Evolutionary conservation across 2,113 vertebrate genomes (phyloP), one percentile per base, ranked within the genome.

Genomic region (Glaucomys volans): DNA sequence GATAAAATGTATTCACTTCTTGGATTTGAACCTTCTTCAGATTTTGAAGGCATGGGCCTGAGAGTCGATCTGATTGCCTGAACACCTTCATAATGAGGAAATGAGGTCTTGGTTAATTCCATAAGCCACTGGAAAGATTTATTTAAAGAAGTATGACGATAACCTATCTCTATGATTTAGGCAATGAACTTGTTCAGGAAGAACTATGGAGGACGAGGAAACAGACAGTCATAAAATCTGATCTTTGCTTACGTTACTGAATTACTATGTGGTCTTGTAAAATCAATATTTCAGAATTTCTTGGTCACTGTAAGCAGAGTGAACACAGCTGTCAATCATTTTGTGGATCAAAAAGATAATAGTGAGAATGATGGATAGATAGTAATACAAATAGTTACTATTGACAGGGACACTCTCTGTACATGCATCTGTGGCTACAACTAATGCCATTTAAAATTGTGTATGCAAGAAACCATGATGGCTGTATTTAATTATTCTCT

Each of bases 61-160:
- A 64, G 71, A 97, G 89, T 83, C 96, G 82, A 95, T 97, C 94
- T 98, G 96, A 98, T 98, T 97, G 88, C 90, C 74, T 92, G 97
- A 95, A 97, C 91, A 96, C 94, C 97, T 92, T 94, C 89, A 75
- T 96, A 97, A 97, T 87, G 83, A 97, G 83, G 72, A 97, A 91
- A 90, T 96, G 74, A 98, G 97, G 66, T 74, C 89, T 97, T 98
- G 84, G 92, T 98, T 98, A 98, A 98, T 98, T 98, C 92, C 30
- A 5, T 82, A 91, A 97, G 77, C 96, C 87, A 92, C 89, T 95
- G 90, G 93, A 97, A 98, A 94, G 92, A 97, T 96, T 97, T 92
- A 97, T 98, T 98, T 94, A 96, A 97, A 97, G 10, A 97, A 66
- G 54, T 84, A 87, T 5, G 28, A 77, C 96, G 86, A 91, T 92